Evolutionary conservation across 2,888 invertebrate genomes (phyloP), one percentile per base, ranked within the genome.

Genomic region (Aproaerema taeniolella): DNA sequence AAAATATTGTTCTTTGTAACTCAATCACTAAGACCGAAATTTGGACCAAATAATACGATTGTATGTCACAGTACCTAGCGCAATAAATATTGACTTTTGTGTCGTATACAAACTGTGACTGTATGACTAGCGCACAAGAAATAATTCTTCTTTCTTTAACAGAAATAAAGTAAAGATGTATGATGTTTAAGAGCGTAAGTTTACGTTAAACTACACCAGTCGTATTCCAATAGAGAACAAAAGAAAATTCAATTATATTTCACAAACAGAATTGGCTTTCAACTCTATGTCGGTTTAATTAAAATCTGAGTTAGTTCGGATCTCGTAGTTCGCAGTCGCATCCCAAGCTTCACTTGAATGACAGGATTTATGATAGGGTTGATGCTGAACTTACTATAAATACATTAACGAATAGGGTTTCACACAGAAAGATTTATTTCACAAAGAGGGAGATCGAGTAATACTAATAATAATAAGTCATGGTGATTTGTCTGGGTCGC

Each of bases 201-300:
- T n/a, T n/a, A n/a, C n/a, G n/a, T n/a, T 28, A 28, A 37, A 32
- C 24, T 41, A 39, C 25, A 32, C 13, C 33, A 33, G 24, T 24
- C 20, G 24, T 24, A 25, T 12, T 36, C n/a, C 28, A 11, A 25
- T 24, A 36, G n/a, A 30, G 29, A 37, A 37, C 31, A 30, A 32
- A 30, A 46, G 36, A 25, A 30, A 46, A 41, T 43, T 33, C 46
- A 53, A 50, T 48, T 40, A 42, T n/a, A n/a, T 32, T 42, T 35
- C 31, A 40, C 41, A 38, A 53, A 49, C 45, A 40, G 38, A 49
- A 53, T 45, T 35, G 38, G 33, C 37, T 46, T 43, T 43, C 38
- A 47, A 47, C 45, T 50, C 47, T 47, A 52, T 55, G 51, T 59
- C 53, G 62, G 52, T 67, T 70, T 70, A 76, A 75, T 74, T 75